phyloP scores from a whole-genome alignment of 2,797 vertebrate genomes.

The Helarctos malayanus region DNA sequence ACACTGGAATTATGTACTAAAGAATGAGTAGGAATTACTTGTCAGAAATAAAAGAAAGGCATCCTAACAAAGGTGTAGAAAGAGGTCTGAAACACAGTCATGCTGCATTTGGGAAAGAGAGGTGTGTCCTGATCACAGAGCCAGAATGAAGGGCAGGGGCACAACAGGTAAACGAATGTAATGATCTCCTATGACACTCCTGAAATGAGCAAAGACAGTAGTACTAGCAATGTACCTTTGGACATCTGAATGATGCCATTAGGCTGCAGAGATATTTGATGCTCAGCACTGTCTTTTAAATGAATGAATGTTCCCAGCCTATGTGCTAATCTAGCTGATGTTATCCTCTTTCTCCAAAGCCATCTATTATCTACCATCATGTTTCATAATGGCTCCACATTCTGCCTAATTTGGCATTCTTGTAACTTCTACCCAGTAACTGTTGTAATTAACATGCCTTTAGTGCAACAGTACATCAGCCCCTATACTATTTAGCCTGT shows the following conservation, averaged over 20 bases:
- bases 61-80: not conserved
- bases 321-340: not conserved
- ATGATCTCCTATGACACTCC: not conserved
- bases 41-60: slow-evolving; percentile 18
- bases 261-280: not conserved
- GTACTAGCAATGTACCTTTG: not conserved
- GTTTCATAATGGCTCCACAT: not conserved
- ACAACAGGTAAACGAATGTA: not conserved
- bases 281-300: not conserved
- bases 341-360: not conserved
- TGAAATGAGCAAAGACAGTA: not conserved
- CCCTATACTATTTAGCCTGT: not conserved
- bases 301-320: not conserved
- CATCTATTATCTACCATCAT: not conserved
- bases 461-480: not conserved
- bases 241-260: not conserved
- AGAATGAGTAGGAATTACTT: not conserved
- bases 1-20: slow-evolving; percentile 31
- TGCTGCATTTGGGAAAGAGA: not conserved
- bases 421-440: not conserved
- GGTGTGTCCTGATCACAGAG: not conserved
- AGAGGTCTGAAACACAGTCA: not conserved
- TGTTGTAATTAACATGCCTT: not conserved
- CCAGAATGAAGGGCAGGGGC: not conserved
- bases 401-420: not conserved